Evolutionary conservation across 2,113 vertebrate genomes (phyloP).

Genomic region (Chionis minor): DNA sequence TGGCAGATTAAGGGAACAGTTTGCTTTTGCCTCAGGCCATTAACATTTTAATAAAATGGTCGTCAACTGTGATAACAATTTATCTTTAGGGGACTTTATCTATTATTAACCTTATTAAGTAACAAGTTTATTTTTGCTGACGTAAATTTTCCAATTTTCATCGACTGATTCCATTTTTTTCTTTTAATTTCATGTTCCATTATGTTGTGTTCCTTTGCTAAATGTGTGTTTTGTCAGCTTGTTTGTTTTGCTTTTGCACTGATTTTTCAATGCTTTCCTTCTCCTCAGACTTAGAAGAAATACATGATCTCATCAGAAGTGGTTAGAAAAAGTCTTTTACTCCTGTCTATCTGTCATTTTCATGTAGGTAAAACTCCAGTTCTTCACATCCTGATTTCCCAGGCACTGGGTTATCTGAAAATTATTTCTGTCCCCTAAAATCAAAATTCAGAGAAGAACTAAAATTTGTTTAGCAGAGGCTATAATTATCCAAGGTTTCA

Average conservation of each 20-base stretch:
- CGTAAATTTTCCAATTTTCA: conserved; percentile 53
- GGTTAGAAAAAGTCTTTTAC: not conserved
- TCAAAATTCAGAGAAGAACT: conserved; percentile 32
- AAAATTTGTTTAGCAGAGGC: conserved; percentile 38
- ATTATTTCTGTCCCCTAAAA: conserved; percentile 20
- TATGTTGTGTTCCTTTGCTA: conserved; percentile 39
- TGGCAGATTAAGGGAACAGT: conserved; percentile 77
- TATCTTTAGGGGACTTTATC: conserved; percentile 72
- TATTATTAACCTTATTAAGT: conserved; percentile 77
- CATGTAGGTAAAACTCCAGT: not conserved
- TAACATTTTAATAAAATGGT: conserved; percentile 79
- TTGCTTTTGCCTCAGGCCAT: conserved; percentile 77
- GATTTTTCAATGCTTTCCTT: conserved; percentile 57
- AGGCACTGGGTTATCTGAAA: not conserved
- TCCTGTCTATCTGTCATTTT: not conserved
- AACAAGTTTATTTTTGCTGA: conserved; percentile 74
- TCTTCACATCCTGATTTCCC: not conserved
- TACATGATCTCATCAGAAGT: conserved; percentile 29
- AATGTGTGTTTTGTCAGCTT: conserved; percentile 56
- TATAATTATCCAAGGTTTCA: conserved; percentile 60
- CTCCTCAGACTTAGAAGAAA: conserved; percentile 59
- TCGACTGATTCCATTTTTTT: conserved; percentile 14
- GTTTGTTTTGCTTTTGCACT: conserved; percentile 56
- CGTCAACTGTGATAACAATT: conserved; percentile 75
- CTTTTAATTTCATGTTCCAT: conserved; percentile 55